Conservation (phyloP, 2,113 vertebrate species). For the Pelmatolapia mariae region DNA sequence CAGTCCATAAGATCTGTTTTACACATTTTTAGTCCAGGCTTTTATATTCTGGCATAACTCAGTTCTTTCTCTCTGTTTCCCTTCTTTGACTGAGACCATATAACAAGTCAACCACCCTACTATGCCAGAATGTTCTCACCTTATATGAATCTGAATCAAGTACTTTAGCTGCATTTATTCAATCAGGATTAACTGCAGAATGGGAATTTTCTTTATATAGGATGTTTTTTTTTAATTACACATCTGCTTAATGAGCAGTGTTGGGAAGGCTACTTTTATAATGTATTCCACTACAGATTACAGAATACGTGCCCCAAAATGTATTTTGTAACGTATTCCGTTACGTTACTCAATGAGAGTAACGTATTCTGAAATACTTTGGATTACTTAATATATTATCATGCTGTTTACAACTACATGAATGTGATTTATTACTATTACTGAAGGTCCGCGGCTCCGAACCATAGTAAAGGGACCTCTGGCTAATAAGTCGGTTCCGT, state of each 20-base stretch:
- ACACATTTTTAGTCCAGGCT: not conserved
- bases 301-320: no score
- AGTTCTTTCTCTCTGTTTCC: not conserved
- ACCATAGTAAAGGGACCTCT: no score
- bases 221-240: not conserved
- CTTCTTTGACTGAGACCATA: not conserved
- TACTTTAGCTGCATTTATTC: not conserved
- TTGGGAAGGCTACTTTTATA: no score
- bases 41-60: not conserved
- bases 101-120: not conserved
- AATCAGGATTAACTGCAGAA: not conserved
- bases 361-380: no score
- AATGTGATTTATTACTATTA: no score
- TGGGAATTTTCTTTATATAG: not conserved
- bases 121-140: not conserved
- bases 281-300: no score
- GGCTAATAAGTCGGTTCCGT: no score
- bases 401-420: no score
- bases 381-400: no score
- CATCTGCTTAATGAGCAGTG: not conserved
- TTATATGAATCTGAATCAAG: not conserved
- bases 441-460: no score
- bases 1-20: not conserved
- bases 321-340: no score
- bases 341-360: no score